Percentiles rank a stretch among this genome's conserved stretches.
Evolutionary conservation across 2,888 invertebrate genomes (phyloP).

Genomic region (Drosophila cognata): DNA sequence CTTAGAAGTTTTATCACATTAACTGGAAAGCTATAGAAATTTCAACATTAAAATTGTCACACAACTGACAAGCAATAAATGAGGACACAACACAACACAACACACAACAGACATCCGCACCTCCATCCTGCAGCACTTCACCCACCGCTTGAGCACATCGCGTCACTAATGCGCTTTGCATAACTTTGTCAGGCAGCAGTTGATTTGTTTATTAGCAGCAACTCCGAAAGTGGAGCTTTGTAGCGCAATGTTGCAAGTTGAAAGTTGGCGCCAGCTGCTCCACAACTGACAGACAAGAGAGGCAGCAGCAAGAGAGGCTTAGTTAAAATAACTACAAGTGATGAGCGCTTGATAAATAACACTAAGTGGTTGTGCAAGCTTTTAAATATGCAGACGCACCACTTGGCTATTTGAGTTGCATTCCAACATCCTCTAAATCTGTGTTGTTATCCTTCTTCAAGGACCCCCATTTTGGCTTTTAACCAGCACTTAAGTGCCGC

Average conservation of each 20-base stretch:
- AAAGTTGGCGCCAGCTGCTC: constrained; percentile 44
- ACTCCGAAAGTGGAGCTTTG: constrained; percentile 20
- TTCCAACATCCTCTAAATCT: neutral
- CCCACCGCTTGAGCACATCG: neutral
- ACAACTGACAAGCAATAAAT: constrained; percentile 66
- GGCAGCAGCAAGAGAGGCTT: neutral
- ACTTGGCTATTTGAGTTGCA: constrained; percentile 1
- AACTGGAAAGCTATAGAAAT: constrained; percentile 17
- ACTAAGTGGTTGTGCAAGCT: constrained; percentile 37
- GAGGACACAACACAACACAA: constrained; percentile 32
- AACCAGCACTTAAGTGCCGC: neutral
- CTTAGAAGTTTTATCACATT: constrained; percentile 22
- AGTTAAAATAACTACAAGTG: constrained; percentile 23
- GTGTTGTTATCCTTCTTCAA: neutral
- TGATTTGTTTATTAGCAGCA: constrained; percentile 57
- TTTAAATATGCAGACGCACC: constrained; percentile 24
- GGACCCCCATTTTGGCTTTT: neutral
- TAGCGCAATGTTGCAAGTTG: constrained; percentile 15
- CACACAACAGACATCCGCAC: neutral
- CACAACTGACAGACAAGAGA: neutral
- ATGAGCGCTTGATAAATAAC: constrained; percentile 60
- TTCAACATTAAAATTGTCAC: constrained; percentile 32
- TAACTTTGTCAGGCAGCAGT: constrained; percentile 55
- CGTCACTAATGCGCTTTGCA: constrained; percentile 62
- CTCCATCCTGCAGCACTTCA: neutral